A percentile compares a stretch with the other conserved stretches of the same genome.
Evolutionary conservation across 2,797 vertebrate species (phyloP).

Genomic region (Sebastes steindachneri): DNA sequence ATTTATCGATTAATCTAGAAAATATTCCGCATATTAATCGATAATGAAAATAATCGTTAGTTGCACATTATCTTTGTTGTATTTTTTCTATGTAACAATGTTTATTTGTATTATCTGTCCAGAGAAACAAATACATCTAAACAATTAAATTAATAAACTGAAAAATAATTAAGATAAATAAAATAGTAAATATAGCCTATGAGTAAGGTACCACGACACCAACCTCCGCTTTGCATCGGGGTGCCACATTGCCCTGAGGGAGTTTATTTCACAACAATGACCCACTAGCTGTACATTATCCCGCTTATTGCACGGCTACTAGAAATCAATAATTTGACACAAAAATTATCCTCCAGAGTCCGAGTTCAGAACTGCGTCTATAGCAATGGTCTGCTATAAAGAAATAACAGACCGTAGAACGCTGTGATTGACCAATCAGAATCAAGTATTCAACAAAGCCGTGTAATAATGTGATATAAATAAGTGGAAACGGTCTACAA

Average conservation of each 20-base stretch:
- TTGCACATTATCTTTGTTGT: background rate
- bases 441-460: too few species aligned
- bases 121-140: background rate
- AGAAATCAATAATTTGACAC: too few species aligned
- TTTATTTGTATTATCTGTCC: background rate
- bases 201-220: too few species aligned
- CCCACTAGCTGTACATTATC: accelerated
- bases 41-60: too few species aligned
- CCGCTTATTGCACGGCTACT: too few species aligned
- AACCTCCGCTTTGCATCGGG: accelerated
- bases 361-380: too few species aligned
- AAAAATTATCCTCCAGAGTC: accelerated
- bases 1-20: too few species aligned
- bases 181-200: too few species aligned
- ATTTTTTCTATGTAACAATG: background rate
- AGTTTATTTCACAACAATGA: too few species aligned
- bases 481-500: background rate
- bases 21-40: accelerated
- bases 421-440: too few species aligned
- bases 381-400: accelerated
- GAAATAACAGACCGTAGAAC: too few species aligned
- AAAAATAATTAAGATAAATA: background rate
- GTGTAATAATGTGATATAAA: background rate
- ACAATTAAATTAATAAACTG: background rate
- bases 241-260: accelerated